Evolutionary conservation across 1,140 invertebrate genomes (phyloP).

Genomic region (Patella vulgata): DNA sequence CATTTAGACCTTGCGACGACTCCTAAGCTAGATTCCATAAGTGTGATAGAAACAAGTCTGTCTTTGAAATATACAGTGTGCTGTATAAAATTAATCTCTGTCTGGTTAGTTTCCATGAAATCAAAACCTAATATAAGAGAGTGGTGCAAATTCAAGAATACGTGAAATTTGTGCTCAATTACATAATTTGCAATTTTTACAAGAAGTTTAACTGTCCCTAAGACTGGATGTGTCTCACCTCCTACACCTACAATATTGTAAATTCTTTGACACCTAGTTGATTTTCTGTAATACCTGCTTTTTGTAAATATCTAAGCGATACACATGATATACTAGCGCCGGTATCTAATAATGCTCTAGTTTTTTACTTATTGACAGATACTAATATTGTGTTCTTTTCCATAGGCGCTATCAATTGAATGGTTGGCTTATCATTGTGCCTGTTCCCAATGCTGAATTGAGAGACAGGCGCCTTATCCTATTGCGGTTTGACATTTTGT

Average conservation of each 20-base stretch:
- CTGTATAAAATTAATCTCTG: background rate
- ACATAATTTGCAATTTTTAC: background rate
- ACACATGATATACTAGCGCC: constrained; percentile 3
- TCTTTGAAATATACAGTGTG: too few relatives aligned
- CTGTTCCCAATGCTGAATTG: too few relatives aligned
- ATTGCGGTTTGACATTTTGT: too few relatives aligned
- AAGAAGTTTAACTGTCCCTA: background rate
- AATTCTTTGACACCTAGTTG: background rate
- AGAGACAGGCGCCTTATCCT: too few relatives aligned
- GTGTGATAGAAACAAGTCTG: too few relatives aligned
- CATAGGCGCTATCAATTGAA: too few relatives aligned
- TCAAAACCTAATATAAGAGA: constrained; percentile 12
- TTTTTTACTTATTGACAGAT: background rate
- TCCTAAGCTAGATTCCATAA: too few relatives aligned
- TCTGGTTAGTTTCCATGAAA: constrained; percentile 3
- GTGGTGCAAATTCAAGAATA: background rate
- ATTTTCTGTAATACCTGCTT: background rate
- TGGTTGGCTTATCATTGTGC: too few relatives aligned
- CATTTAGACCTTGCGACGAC: too few relatives aligned
- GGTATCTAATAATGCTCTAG: background rate
- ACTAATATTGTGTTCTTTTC: background rate
- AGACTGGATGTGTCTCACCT: background rate
- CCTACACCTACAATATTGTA: background rate
- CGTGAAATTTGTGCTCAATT: background rate
- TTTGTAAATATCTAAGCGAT: background rate